Base-by-base conservation (phyloP, 2,797 vertebrate genomes). In the Neosilurus hyrtlii region DNA sequence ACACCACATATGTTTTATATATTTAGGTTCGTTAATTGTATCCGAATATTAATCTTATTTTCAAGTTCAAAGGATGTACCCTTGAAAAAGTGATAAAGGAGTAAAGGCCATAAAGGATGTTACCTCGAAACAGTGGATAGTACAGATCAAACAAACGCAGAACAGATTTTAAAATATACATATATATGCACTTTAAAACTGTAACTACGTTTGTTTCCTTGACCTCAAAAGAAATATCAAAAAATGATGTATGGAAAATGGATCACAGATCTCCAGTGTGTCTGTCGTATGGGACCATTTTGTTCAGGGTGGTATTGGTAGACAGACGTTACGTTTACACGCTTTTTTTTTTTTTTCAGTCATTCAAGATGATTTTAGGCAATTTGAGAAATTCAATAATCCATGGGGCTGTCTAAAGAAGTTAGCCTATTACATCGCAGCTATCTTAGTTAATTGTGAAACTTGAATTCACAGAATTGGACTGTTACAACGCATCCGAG, bases 401-500 rank as follows among this genome's bases (percentile, higher is more conserved):
- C 63, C 62, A 24, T 54, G 73, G 86, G 81, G 83, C 83, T 79
- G 65, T 78, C 52, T 65, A n/a, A 51, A 82, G 66, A 1, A 57
- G 51, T 26, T 52, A 51, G 12, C 22, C 30, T 51, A 63, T 81
- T 62, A 65, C 63, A 85, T 57, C 49, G 83, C 83, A 84, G 84
- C 80, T 79, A 72, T 68, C 16, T 26, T 11, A 68, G 84, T 73
- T 83, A n/a, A 70, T 52, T 43, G n/a, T 76, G 87, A 82, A 88
- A 87, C 86, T 84, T 88, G 84, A 90, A 84, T 74, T 85, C 66
- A 80, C 86, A 51, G 73, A 78, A 90, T 87, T 84, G 86, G 90
- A 92, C 91, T 93, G 87, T 91, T 90, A 91, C 84, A 77, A 80
- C 70, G 52, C 85, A 84, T 80, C 61, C 70, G 66, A 83, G 81